Evolutionary conservation across 2,113 vertebrate species (phyloP).

Genomic region (Falco punctatus): DNA sequence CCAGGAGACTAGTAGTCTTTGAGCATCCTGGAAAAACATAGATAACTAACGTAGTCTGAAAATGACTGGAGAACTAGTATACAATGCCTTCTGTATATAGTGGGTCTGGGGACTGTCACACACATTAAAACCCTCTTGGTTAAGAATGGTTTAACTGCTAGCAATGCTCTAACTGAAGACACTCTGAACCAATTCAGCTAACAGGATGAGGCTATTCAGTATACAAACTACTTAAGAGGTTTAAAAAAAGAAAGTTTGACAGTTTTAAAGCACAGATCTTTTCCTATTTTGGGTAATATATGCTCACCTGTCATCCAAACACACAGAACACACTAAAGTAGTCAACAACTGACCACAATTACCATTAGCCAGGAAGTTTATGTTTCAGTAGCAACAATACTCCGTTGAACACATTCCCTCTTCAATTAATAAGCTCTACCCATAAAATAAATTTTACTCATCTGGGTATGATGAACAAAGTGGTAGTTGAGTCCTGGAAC

Average conservation of each 20-base stretch:
- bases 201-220: not conserved
- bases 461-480: not conserved
- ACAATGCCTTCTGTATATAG: not conserved
- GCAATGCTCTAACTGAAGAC: not conserved
- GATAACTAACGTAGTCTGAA: not conserved
- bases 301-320: not conserved
- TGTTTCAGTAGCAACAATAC: not conserved
- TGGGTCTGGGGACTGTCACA: not conserved
- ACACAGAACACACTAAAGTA: not conserved
- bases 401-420: not conserved
- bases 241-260: not conserved
- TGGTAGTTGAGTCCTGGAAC: not conserved
- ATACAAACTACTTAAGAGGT: not conserved
- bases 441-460: not conserved
- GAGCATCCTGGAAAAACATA: not conserved
- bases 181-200: not conserved
- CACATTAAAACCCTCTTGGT: not conserved
- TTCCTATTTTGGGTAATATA: not conserved
- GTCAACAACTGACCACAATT: not conserved
- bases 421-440: not conserved
- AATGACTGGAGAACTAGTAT: not conserved
- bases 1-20: not conserved
- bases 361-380: not conserved
- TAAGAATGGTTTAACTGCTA: not conserved
- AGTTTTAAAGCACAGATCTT: not conserved